Evolutionary conservation across 2,888 invertebrate genomes (phyloP).

Genomic region (Macaria notata): DNA sequence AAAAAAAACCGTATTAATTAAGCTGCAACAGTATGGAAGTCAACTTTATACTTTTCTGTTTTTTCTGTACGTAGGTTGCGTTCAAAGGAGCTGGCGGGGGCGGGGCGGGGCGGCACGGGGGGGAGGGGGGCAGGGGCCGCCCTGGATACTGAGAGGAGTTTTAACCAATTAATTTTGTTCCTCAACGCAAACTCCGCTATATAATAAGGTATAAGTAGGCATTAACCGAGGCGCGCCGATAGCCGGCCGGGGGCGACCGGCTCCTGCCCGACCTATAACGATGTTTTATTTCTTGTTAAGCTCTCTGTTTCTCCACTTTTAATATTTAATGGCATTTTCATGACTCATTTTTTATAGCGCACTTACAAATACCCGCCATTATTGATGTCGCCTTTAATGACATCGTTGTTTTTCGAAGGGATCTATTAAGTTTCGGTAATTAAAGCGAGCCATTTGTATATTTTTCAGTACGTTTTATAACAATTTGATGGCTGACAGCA

Average conservation of each 20-base stretch:
- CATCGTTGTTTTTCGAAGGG: constrained; percentile 33
- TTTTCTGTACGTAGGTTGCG: constrained; percentile 82
- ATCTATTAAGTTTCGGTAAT: constrained; percentile 38
- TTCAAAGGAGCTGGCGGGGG: constrained; percentile 78
- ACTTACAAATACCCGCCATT: constrained; percentile 75
- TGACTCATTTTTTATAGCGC: constrained; percentile 79
- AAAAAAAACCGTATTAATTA: constrained; percentile 60
- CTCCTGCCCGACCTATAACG: constrained; percentile 76
- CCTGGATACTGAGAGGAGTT: constrained; percentile 83
- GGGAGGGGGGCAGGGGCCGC: constrained; percentile 77
- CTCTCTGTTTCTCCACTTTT: constrained; percentile 82
- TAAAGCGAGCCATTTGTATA: constrained; percentile 38
- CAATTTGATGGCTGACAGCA: too few relatives aligned
- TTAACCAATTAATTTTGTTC: constrained; percentile 84
- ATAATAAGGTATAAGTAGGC: constrained; percentile 83
- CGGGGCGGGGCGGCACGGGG: constrained; percentile 52
- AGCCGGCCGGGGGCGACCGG: constrained; percentile 74
- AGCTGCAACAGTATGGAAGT: constrained; percentile 67
- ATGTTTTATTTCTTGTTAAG: constrained; percentile 83
- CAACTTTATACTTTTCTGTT: constrained; percentile 81
- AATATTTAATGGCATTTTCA: constrained; percentile 82
- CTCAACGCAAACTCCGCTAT: constrained; percentile 83
- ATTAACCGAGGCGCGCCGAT: constrained; percentile 81
- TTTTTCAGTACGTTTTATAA: constrained; percentile 3
- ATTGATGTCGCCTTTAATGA: constrained; percentile 65